Percentiles rank a stretch among this genome's conserved stretches.
phyloP scores from a whole-genome alignment of 2,888 invertebrate species.

The Helicoverpa assulta region DNA sequence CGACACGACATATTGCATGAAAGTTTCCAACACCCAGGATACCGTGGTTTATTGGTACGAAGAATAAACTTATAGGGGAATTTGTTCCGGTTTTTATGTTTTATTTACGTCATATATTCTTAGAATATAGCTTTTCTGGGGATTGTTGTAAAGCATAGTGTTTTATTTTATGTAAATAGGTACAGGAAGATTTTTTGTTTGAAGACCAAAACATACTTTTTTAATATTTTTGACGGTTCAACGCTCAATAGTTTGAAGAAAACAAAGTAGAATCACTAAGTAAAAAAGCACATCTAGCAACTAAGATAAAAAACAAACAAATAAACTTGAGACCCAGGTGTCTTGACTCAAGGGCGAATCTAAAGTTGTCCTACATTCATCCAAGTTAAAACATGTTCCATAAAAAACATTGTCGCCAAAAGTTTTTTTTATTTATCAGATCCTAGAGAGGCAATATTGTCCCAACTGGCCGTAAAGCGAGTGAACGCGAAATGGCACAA shows the following conservation, averaged over 20 bases:
- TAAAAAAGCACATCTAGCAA: not conserved
- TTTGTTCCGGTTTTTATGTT: constrained; percentile 9
- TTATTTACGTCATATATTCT: not conserved
- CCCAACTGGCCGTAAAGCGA: constrained; percentile 65
- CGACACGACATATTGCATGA: not conserved
- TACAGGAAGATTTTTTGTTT: no score
- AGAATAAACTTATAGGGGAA: constrained; percentile 12
- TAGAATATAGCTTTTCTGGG: not conserved
- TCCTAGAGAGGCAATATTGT: constrained; percentile 64
- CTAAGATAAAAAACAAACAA: not conserved
- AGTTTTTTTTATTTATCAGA: constrained; percentile 65
- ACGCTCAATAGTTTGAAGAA: no score
- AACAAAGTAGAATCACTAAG: not conserved
- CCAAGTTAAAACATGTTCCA: constrained; percentile 47
- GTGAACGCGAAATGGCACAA: constrained; percentile 53
- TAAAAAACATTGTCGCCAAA: constrained; percentile 47
- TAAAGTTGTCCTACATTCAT: constrained; percentile 34
- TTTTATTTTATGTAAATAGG: no score
- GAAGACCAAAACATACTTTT: no score
- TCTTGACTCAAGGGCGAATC: constrained; percentile 9
- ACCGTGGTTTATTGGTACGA: not conserved
- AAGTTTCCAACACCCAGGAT: constrained; percentile 18
- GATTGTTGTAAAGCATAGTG: no score
- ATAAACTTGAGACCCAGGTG: constrained; percentile 6
- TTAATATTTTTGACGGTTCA: no score